These are phyloP conservation scores for Prostheceraeus crozeri DNA, from an alignment of 2,888 invertebrate genomes.

Conservation along the genomic window DNA sequence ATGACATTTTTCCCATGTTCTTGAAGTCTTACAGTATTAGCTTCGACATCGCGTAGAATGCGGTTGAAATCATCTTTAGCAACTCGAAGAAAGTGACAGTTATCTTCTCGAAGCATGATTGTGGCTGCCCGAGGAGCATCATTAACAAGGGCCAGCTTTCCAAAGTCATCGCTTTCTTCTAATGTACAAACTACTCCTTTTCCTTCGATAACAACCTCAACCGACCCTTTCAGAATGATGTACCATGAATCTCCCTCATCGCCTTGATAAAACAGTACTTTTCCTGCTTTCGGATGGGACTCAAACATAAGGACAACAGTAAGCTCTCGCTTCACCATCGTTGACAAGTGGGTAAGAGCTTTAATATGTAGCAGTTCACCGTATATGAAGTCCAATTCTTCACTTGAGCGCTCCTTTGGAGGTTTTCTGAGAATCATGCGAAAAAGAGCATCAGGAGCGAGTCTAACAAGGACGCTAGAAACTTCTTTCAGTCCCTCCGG, in stretches of 20 bases:
- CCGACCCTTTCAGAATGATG: constrained; percentile 72
- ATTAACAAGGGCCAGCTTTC: constrained; percentile 74
- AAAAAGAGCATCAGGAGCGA: constrained; percentile 71
- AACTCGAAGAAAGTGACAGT: constrained; percentile 73
- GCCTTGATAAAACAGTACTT: constrained; percentile 76
- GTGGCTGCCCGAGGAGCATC: constrained; percentile 77
- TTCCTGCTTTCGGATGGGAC: constrained; percentile 69
- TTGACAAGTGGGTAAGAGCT: constrained; percentile 71
- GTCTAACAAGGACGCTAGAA: constrained; percentile 64
- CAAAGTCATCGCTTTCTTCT: constrained; percentile 77
- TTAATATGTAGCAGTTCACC: constrained; percentile 74
- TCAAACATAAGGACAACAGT: constrained; percentile 73
- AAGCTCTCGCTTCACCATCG: constrained; percentile 71
- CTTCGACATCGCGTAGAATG: constrained; percentile 70
- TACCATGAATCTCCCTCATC: constrained; percentile 78
- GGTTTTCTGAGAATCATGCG: constrained; percentile 72
- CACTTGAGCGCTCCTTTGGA: constrained; percentile 67
- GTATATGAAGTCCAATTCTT: constrained; percentile 73
- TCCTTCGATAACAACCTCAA: constrained; percentile 74
- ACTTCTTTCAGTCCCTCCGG: constrained; percentile 66
- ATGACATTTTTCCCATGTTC: constrained; percentile 76
- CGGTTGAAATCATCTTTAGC: constrained; percentile 78
- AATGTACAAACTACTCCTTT: constrained; percentile 74
- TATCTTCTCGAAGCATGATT: constrained; percentile 71
- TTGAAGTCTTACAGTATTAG: constrained; percentile 74